Evolutionary conservation across 1,140 invertebrate species (phyloP).

Genomic region (Caerostris extrusa): DNA sequence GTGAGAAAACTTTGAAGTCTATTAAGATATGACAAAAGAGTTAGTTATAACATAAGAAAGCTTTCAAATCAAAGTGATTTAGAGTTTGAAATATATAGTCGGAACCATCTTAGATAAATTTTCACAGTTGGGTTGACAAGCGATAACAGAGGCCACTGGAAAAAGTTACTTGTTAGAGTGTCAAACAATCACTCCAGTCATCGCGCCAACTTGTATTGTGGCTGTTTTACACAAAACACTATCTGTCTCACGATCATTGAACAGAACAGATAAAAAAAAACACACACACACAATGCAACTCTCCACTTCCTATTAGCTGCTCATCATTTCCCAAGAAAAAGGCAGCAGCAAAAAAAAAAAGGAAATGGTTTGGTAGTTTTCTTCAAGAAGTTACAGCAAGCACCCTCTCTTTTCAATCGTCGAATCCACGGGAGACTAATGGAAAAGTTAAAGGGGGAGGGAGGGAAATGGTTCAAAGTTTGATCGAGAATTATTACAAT

Average conservation of each 20-base stretch:
- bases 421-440: constrained; percentile 15
- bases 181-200: constrained; percentile 33
- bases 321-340: constrained; percentile 22
- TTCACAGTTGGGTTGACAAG: not conserved
- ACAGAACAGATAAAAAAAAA: not conserved
- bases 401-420: constrained; percentile 19
- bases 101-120: not conserved
- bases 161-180: not conserved
- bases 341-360: not conserved
- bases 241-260: not conserved
- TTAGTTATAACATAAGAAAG: not conserved
- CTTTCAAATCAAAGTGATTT: not conserved
- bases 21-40: not conserved
- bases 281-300: not conserved
- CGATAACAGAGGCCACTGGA: not conserved
- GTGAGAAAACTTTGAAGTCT: too few relatives aligned
- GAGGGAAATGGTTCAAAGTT: constrained; percentile 34
- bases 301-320: not conserved
- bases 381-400: not conserved
- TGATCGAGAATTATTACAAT: constrained; percentile 40
- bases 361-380: not conserved
- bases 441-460: not conserved
- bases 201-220: not conserved
- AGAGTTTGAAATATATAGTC: not conserved
- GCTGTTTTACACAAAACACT: not conserved